Percentiles rank a stretch among this genome's conserved stretches.
phyloP scores from a whole-genome alignment of 1,140 invertebrate species.

The Aphaenogaster ashmeadi region DNA sequence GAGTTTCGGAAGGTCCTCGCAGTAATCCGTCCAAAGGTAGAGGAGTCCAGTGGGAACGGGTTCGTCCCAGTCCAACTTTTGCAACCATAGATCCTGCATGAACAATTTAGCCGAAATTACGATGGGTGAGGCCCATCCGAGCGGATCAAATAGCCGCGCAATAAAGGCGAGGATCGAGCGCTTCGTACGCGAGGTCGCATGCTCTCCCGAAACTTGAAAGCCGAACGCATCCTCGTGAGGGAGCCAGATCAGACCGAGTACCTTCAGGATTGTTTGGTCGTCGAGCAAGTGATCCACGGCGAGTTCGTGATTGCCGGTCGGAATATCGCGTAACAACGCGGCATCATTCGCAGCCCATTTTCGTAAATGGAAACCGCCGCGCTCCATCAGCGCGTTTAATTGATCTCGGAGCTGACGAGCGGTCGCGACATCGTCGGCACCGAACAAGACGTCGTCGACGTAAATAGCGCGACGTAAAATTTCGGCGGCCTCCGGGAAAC shows the following conservation, averaged over 20 bases:
- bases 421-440: background rate
- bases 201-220: background rate
- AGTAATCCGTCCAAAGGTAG: background rate
- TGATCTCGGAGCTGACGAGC: no score
- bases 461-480: background rate
- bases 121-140: conserved; percentile 31
- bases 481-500: no score
- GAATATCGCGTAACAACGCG: background rate
- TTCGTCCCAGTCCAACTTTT: background rate
- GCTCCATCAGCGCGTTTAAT: background rate
- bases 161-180: background rate
- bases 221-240: background rate
- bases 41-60: background rate
- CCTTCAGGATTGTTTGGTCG: background rate
- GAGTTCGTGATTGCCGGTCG: background rate
- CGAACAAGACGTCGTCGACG: conserved; percentile 42
- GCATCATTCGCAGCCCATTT: conserved; percentile 21
- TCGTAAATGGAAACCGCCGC: conserved; percentile 38
- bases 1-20: background rate
- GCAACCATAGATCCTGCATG: conserved; percentile 66
- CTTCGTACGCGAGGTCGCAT: background rate
- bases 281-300: background rate
- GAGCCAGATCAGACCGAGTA: background rate
- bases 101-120: conserved; percentile 64
- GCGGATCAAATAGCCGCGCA: background rate